Percentiles rank a stretch among this genome's conserved stretches.
Evolutionary conservation across 2,888 invertebrate species (phyloP).

Genomic region (Epinotia nisella): DNA sequence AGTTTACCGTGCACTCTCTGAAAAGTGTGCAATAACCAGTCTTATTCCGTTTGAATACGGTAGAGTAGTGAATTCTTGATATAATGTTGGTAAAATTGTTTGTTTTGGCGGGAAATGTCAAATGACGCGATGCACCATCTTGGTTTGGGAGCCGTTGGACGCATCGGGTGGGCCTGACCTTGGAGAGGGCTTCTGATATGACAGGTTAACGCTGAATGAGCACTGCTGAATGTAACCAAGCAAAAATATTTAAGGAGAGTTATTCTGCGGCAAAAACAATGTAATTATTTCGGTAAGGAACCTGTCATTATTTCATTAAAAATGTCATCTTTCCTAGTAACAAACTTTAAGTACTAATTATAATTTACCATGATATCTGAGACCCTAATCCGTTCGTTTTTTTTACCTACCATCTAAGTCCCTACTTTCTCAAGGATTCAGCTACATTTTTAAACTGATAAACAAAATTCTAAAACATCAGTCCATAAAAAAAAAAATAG

Average conservation of each 20-base stretch:
- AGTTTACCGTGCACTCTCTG: neutral
- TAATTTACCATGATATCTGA: too few relatives aligned
- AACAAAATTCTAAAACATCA: too few relatives aligned
- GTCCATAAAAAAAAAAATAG: too few relatives aligned
- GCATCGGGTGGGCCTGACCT: constrained; percentile 37
- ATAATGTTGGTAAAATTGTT: neutral
- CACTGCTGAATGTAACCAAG: constrained; percentile 8
- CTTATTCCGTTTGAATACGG: neutral
- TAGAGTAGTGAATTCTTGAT: neutral
- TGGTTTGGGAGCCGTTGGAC: constrained; percentile 16
- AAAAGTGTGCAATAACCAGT: neutral
- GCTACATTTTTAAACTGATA: too few relatives aligned
- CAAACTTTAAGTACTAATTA: too few relatives aligned
- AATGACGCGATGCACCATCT: constrained; percentile 18
- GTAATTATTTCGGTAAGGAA: too few relatives aligned
- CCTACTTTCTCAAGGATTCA: too few relatives aligned
- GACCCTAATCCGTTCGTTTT: too few relatives aligned
- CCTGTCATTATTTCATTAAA: too few relatives aligned
- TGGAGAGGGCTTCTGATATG: constrained; percentile 28
- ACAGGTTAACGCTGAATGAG: constrained; percentile 6
- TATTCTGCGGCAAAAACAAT: neutral
- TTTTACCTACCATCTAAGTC: too few relatives aligned
- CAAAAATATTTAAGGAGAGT: neutral
- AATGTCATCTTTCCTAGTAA: too few relatives aligned
- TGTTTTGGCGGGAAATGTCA: constrained; percentile 39